Evolutionary conservation across 2,113 vertebrate genomes (phyloP), one percentile per base, ranked within the genome.

Genomic region (Lathamus discolor): DNA sequence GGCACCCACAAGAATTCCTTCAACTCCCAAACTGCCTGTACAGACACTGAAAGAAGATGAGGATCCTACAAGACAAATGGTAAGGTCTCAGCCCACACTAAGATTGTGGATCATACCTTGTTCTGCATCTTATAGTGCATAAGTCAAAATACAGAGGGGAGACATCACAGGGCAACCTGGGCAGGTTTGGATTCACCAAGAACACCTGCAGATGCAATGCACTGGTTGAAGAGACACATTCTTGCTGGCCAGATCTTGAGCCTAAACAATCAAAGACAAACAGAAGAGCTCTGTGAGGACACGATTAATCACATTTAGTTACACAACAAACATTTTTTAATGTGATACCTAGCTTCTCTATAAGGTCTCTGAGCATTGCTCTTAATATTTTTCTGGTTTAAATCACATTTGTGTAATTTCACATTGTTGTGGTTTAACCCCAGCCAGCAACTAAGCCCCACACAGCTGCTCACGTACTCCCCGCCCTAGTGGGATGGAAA

Each of bases 111-210:
- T 41, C 84, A 20, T 97, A 98, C 97, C 97, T 97, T 66, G 97
- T 97, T 84, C 87, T 95, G 86, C 97, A 98, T 86, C 79, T 94
- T 83, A 97, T 3, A 7, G 23, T 46, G 35, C 51, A 15, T 6
- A 73, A 55, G 33, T 70, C 51, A 49, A 94, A 75, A 48, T 48
- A n/a, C 17, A 92, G 23, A 73, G 93, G 90, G 39, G 69, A 66
- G 13, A 97, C 54, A 48, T 98, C 96, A 73, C 97, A 98, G 0
- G 33, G 85, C 55, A 98, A 25, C 41, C 86, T 95, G 59, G 94
- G 95, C 80, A 93, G 86, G 29, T 55, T 37, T 66, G 94, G 82
- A 41, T 93, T 86, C 85, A 96, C 86, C 68, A 98, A 59, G 43
- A 1, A 83, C 48, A 97, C 94, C 39, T 97, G 84, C 72, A 97